Percentiles rank a stretch among this genome's conserved stretches.
Conservation (phyloP, 2,888 invertebrate genomes). For the Philereme vetulata region DNA sequence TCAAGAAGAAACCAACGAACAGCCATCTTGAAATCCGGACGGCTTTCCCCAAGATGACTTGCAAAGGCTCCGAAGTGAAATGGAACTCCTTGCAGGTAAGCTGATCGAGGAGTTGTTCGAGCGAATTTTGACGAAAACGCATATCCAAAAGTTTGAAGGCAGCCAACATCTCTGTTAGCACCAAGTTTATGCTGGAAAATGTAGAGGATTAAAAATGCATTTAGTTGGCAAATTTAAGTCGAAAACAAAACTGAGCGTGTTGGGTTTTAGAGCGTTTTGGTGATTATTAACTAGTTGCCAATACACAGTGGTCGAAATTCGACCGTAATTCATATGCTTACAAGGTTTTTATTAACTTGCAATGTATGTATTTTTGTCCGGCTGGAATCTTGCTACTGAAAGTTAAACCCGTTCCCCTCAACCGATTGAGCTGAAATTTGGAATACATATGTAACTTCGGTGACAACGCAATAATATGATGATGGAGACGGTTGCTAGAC, state of each 20-base stretch:
- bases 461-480: no score
- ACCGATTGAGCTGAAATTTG: no score
- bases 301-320: no score
- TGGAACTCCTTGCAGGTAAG: constrained; percentile 49
- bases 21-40: constrained; percentile 45
- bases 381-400: no score
- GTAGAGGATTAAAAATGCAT: constrained; percentile 7
- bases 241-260: neutral
- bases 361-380: no score
- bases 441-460: no score
- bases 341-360: no score
- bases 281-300: no score
- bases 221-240: neutral
- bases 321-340: no score
- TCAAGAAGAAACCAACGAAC: constrained; percentile 40
- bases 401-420: no score
- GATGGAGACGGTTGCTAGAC: no score
- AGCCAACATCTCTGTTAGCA: constrained; percentile 54
- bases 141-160: constrained; percentile 54
- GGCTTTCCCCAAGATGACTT: constrained; percentile 44
- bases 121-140: constrained; percentile 43
- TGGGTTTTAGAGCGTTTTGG: no score
- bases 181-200: constrained; percentile 53
- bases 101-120: constrained; percentile 47
- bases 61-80: constrained; percentile 37